Evolutionary conservation across 2,888 invertebrate genomes (phyloP).

Genomic region (Petrolisthes manimaculis): DNA sequence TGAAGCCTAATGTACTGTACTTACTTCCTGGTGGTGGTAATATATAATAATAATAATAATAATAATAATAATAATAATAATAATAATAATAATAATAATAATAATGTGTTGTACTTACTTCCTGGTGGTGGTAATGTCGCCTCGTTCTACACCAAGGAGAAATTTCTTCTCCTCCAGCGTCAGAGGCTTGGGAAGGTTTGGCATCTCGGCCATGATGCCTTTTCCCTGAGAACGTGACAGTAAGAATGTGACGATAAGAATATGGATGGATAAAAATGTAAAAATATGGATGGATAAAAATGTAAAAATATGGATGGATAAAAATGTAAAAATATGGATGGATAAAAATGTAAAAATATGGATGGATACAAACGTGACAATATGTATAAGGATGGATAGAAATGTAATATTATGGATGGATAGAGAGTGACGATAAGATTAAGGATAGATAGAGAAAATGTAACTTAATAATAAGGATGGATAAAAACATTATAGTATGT

Average conservation of each 20-base stretch:
- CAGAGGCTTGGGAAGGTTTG: constrained; percentile 76
- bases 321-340: neutral
- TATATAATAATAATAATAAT: too few species aligned
- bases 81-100: too few species aligned
- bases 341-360: neutral
- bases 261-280: neutral
- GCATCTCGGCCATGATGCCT: constrained; percentile 57
- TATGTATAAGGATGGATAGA: neutral
- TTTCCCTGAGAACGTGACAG: constrained; percentile 32
- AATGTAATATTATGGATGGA: neutral
- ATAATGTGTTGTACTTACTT: constrained; percentile 73
- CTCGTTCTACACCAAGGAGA: constrained; percentile 90
- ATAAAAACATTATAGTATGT: neutral
- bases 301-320: too few species aligned
- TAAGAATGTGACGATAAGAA: neutral
- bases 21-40: too few species aligned
- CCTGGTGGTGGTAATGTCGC: constrained; percentile 90
- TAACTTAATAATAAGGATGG: neutral
- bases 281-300: neutral
- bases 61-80: too few species aligned
- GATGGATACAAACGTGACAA: neutral
- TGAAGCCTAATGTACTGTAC: too few species aligned
- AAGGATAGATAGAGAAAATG: too few species aligned
- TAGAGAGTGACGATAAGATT: neutral
- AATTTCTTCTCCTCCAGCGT: constrained; percentile 89